Evolutionary conservation across 1,140 invertebrate species (phyloP).

Genomic region (Drosophila athabasca): DNA sequence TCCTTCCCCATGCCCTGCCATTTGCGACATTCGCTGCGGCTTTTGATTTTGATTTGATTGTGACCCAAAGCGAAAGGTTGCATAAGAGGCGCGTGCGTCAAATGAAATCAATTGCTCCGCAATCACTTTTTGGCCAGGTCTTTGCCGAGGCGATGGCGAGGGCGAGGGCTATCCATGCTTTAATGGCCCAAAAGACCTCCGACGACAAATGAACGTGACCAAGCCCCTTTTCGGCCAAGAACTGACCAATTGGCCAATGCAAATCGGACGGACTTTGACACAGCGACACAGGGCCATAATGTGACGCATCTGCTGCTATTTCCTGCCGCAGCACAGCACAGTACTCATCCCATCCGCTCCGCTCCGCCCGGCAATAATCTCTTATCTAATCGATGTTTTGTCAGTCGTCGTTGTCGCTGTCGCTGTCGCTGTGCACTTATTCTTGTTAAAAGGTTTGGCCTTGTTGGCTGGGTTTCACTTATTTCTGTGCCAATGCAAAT

Average conservation of each 20-base stretch:
- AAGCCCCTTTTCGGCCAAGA: slow-evolving; percentile 8
- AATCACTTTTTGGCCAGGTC: slow-evolving; percentile 29
- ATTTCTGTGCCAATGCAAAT: slow-evolving; percentile 42
- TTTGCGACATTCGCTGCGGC: no score
- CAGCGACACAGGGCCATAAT: no score
- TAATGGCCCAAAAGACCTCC: slow-evolving; percentile 55
- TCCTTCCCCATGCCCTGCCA: background rate
- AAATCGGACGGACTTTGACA: no score
- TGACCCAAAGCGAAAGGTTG: slow-evolving; percentile 42
- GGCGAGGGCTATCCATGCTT: slow-evolving; percentile 4
- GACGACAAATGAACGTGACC: slow-evolving; percentile 28
- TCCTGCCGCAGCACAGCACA: background rate
- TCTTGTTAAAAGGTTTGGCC: slow-evolving; percentile 76
- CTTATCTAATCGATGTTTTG: slow-evolving; percentile 32
- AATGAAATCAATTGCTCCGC: slow-evolving; percentile 65
- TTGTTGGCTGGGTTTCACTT: slow-evolving; percentile 39
- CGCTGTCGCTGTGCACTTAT: slow-evolving; percentile 41
- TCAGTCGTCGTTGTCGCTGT: slow-evolving; percentile 22
- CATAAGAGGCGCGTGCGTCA: slow-evolving; percentile 69
- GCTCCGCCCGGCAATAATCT: background rate
- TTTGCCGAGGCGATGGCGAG: slow-evolving; percentile 5
- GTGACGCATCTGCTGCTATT: no score
- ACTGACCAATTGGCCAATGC: slow-evolving; percentile 12
- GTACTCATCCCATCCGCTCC: background rate
- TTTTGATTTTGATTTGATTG: slow-evolving; percentile 27